Percentiles rank a stretch among this genome's conserved stretches.
Evolutionary conservation across 2,797 vertebrate species (phyloP).

Genomic region (Nannoperca australis): DNA sequence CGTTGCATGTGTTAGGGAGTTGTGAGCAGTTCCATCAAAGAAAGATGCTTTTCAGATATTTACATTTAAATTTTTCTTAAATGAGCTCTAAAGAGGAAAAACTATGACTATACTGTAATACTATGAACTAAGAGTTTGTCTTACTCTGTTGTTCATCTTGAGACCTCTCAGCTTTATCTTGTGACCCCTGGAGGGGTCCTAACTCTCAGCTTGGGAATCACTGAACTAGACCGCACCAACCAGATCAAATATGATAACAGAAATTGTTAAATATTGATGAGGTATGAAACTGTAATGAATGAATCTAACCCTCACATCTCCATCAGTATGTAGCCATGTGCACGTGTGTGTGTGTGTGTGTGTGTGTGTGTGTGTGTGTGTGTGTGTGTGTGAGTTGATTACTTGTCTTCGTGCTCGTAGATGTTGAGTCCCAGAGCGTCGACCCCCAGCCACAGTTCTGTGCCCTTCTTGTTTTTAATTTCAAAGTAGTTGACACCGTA

Average conservation of each 20-base stretch:
- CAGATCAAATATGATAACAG: not conserved
- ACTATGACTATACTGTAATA: not conserved
- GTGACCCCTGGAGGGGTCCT: not conserved
- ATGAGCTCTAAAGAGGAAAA: not conserved
- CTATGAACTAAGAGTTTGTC: not conserved
- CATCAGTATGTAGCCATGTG: not conserved
- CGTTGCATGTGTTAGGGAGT: not conserved
- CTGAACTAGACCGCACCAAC: not conserved
- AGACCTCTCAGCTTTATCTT: not conserved
- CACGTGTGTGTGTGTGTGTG: not conserved
- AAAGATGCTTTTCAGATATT: no score
- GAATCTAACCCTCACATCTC: not conserved
- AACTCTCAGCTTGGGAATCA: not conserved
- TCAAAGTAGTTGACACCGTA: slow-evolving; percentile 99
- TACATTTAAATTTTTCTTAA: not conserved
- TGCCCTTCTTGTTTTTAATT: slow-evolving; percentile 99
- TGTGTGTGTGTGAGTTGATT: slow-evolving; percentile 57
- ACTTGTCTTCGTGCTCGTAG: slow-evolving; percentile 98
- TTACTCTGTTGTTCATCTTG: not conserved
- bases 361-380: not conserved
- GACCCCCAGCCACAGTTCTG: slow-evolving; percentile 96
- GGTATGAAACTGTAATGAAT: not conserved
- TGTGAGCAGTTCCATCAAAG: not conserved
- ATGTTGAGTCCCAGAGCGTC: slow-evolving; percentile 98
- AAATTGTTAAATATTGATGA: not conserved